Evolutionary conservation across 1,140 invertebrate genomes (phyloP).

Genomic region (Cyclargus thomasi): DNA sequence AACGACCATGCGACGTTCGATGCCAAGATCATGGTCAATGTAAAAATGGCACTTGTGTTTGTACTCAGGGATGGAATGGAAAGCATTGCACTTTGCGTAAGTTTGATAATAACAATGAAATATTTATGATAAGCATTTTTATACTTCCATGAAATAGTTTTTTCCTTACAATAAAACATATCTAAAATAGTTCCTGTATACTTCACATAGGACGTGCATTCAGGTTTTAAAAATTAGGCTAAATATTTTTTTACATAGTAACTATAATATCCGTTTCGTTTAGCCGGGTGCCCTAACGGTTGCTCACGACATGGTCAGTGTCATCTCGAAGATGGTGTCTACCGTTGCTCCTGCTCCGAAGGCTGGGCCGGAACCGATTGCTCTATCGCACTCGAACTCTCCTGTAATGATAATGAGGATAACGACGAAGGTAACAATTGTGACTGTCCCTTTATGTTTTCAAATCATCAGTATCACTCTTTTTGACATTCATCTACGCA

Average conservation of each 20-base stretch:
- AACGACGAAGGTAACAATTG: conserved; percentile 91
- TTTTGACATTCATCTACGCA: conserved; percentile 33
- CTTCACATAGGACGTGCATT: too few species aligned
- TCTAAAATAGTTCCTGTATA: too few species aligned
- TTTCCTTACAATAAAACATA: too few species aligned
- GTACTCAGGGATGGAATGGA: conserved; percentile 98
- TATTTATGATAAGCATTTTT: too few species aligned
- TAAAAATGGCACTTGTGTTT: conserved; percentile 97
- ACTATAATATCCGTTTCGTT: conserved; percentile 19
- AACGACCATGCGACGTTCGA: conserved; percentile 90
- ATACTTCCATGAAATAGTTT: too few species aligned
- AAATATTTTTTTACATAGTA: background rate
- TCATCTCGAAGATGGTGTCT: conserved; percentile 87
- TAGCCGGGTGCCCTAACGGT: conserved; percentile 95
- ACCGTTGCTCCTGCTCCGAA: conserved; percentile 91
- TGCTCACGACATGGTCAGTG: conserved; percentile 95
- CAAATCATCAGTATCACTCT: conserved; percentile 24
- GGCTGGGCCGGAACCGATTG: conserved; percentile 95
- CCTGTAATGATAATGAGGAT: conserved; percentile 95
- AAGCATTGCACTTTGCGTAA: conserved; percentile 96
- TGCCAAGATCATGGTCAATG: conserved; percentile 97
- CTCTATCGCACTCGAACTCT: conserved; percentile 92
- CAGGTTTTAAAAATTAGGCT: too few species aligned
- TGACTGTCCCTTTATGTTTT: conserved; percentile 1
- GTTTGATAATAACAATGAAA: conserved; percentile 38